Conservation (phyloP, 2,113 vertebrate species). For the Microtus pennsylvanicus region DNA sequence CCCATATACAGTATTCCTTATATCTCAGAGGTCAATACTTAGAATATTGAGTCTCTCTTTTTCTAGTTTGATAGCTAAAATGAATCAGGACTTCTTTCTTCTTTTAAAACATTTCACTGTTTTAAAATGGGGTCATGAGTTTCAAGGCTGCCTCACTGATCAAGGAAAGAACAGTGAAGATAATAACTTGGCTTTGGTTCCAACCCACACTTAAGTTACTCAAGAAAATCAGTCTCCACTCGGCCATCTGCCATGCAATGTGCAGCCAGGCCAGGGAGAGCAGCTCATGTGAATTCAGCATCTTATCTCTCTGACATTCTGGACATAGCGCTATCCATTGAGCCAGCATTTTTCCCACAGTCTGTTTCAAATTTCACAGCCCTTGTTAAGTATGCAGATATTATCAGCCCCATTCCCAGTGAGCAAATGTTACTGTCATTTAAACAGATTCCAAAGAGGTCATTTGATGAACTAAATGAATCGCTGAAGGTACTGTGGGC, state of each 20-base stretch:
- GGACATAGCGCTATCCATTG: slow-evolving; percentile 63
- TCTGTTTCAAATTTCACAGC: slow-evolving; percentile 74
- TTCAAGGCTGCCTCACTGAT: slow-evolving; percentile 71
- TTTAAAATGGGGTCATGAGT: slow-evolving; percentile 63
- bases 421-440: slow-evolving; percentile 70
- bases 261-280: slow-evolving; percentile 40
- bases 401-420: slow-evolving; percentile 62
- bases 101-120: slow-evolving; percentile 25
- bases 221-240: slow-evolving; percentile 61
- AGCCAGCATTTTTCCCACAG: slow-evolving; percentile 78
- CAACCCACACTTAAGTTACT: slow-evolving; percentile 73
- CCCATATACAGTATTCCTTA: neutral
- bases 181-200: slow-evolving; percentile 73
- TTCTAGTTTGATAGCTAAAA: slow-evolving; percentile 52
- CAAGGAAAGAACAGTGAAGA: slow-evolving; percentile 66
- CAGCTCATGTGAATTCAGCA: slow-evolving; percentile 63
- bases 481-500: neutral
- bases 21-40: slow-evolving; percentile 9
- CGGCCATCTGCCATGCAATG: slow-evolving; percentile 73
- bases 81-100: slow-evolving; percentile 8
- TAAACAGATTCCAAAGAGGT: slow-evolving; percentile 54
- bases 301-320: slow-evolving; percentile 77
- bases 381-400: slow-evolving; percentile 73
- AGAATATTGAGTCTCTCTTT: neutral
- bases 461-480: slow-evolving; percentile 56